Base-by-base conservation (phyloP, 2,888 invertebrate species). In the Anagyrus pseudococci region DNA sequence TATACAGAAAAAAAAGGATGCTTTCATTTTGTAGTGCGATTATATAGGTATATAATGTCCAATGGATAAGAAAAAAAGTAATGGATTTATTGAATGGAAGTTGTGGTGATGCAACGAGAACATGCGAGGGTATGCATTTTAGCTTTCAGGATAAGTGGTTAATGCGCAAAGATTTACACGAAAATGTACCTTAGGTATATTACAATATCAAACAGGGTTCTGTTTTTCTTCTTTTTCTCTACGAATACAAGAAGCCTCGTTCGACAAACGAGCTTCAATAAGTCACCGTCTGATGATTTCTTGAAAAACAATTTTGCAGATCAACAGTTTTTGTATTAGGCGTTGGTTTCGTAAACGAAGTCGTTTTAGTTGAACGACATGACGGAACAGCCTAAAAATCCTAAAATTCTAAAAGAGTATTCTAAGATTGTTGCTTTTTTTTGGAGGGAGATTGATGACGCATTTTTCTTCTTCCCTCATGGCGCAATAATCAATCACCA, bases 191-290 rank as follows among this genome's bases (percentile, higher is more conserved):
- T 47, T 56, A 25, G 13, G 50, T 66, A 68, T 69, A 69, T 29
- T 29, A 29, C 74, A 73, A 72, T 72, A 75, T 73, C 70, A 70
- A 73, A 73, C 71, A 77, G 74, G 74, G 71, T 76, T 77, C 67
- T 69, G 65, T 73, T 74, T 61, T 46, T n/a, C n/a, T n/a, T n/a
- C n/a, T 55, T 53, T 47, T 22, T 47, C 10, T 22, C 17, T 43
- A 58, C 37, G 13, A 59, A 55, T 44, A 55, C 48, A 48, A 20
- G 23, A 50, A 29, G 40, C 19, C 25, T 50, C 29, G 23, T 56
- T 60, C 49, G 47, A 41, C 46, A 23, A 52, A 56, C 29, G 56
- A 56, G 52, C 25, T 46, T 17, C 25, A n/a, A 20, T 17, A 48
- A 19, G 37, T 33, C 26, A 48, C 25, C n/a, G n/a, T 26, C 43